Percentiles rank a stretch among this genome's conserved stretches.
Evolutionary conservation across 2,888 invertebrate species (phyloP).

Genomic region (Colostygia pectinataria): DNA sequence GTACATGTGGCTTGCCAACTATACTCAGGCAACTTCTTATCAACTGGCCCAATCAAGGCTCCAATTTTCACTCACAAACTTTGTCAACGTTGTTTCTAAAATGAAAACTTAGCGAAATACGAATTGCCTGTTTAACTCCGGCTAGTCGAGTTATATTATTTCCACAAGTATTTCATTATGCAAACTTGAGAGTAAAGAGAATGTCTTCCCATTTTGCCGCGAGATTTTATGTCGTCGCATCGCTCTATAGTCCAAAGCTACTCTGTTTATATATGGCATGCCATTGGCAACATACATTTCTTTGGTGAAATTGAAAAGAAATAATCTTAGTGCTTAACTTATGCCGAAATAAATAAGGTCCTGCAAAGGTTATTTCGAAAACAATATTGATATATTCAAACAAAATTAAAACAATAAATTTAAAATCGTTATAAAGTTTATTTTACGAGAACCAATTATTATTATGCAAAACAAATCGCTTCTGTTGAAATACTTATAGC

Average conservation of each 20-base stretch:
- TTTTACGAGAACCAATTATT: slow-evolving; percentile 9
- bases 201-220: slow-evolving; percentile 49
- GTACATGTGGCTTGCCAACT: slow-evolving; percentile 6
- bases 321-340: no score
- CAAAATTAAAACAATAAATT: neutral
- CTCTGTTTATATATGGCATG: slow-evolving; percentile 48
- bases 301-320: no score
- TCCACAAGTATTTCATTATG: slow-evolving; percentile 63
- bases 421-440: slow-evolving; percentile 4
- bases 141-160: slow-evolving; percentile 47
- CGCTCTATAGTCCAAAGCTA: slow-evolving; percentile 49
- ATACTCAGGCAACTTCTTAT: slow-evolving; percentile 1
- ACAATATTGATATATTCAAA: no score
- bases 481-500: slow-evolving; percentile 2
- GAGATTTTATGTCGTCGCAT: slow-evolving; percentile 57
- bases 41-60: slow-evolving; percentile 5
- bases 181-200: slow-evolving; percentile 54
- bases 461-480: slow-evolving; percentile 5
- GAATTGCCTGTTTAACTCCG: slow-evolving; percentile 55
- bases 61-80: slow-evolving; percentile 17
- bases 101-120: slow-evolving; percentile 54
- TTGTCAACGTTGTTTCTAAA: slow-evolving; percentile 29
- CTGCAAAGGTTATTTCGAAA: no score
- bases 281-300: no score
- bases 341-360: no score